Evolutionary conservation across 35 echinoderm and acorn worm species (phyloP).

Genomic region (Holothuria glaberrima): DNA sequence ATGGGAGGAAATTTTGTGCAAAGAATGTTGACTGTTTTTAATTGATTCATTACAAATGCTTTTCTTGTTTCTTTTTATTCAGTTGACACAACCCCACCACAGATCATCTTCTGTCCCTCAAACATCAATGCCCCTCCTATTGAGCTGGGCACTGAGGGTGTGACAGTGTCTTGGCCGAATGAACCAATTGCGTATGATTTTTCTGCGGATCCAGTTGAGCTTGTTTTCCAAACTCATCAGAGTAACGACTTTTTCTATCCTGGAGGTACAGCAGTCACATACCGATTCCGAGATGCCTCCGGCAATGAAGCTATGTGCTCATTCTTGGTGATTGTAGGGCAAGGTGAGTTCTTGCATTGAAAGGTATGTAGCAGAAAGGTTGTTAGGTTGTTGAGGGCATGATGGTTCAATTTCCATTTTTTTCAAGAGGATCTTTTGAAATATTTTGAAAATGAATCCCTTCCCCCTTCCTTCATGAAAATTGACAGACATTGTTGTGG

Average conservation of each 20-base stretch:
- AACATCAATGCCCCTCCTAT: not conserved
- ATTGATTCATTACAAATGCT: no score
- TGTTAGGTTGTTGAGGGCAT: no score
- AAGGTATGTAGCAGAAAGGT: not conserved
- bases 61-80: not conserved
- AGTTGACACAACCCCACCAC: conserved; percentile 43
- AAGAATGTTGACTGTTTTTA: no score
- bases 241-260: conserved; percentile 51
- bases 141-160: conserved; percentile 12
- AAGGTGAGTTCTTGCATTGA: not conserved
- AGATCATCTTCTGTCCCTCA: not conserved
- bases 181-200: not conserved
- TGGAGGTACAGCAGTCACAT: conserved; percentile 65
- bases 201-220: conserved; percentile 2
- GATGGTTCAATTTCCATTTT: no score
- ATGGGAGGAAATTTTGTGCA: no score
- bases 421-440: no score
- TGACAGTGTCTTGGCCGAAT: not conserved
- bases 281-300: conserved; percentile 61
- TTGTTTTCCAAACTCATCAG: not conserved
- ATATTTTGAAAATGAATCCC: no score
- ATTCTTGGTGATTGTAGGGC: conserved; percentile 64
- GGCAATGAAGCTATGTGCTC: conserved; percentile 43
- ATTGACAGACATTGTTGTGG: no score
- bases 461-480: no score